Percentiles rank a stretch among this genome's conserved stretches.
Evolutionary conservation across 2,888 invertebrate genomes (phyloP).

Genomic region (Pammene aurita): DNA sequence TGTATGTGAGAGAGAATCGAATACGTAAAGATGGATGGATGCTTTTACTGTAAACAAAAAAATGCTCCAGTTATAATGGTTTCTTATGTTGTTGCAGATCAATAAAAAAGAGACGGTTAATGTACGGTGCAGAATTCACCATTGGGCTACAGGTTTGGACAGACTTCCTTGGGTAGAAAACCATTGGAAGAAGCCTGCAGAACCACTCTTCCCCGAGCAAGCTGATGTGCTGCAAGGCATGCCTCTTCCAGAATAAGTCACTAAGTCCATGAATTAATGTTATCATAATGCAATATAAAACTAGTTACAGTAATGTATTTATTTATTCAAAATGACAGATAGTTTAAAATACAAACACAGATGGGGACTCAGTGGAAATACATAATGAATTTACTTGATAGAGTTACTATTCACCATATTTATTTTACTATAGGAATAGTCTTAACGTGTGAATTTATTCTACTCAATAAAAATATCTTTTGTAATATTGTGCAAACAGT

Average conservation of each 20-base stretch:
- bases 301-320: slow-evolving; percentile 24
- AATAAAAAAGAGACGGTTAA: slow-evolving; percentile 88
- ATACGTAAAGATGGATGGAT: too few species aligned
- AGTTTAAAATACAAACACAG: background rate
- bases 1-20: too few species aligned
- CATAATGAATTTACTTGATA: too few species aligned
- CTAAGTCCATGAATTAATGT: slow-evolving; percentile 13
- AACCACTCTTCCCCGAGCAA: slow-evolving; percentile 84
- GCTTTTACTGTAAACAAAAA: too few species aligned
- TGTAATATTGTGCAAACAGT: background rate
- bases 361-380: too few species aligned
- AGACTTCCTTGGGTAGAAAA: slow-evolving; percentile 77
- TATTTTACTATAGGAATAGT: background rate
- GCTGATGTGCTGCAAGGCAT: slow-evolving; percentile 67
- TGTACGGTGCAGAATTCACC: slow-evolving; percentile 90
- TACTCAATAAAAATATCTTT: background rate
- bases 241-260: slow-evolving; percentile 55
- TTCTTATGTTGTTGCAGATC: slow-evolving; percentile 76
- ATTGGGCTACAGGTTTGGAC: slow-evolving; percentile 88
- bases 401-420: background rate
- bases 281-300: slow-evolving; percentile 21
- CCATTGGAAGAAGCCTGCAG: slow-evolving; percentile 82
- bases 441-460: background rate
- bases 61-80: too few species aligned
- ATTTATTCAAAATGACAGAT: background rate